Evolutionary conservation across 1,140 invertebrate genomes (phyloP), one percentile per base, ranked within the genome.

Genomic region (Drosophila kohkoa): DNA sequence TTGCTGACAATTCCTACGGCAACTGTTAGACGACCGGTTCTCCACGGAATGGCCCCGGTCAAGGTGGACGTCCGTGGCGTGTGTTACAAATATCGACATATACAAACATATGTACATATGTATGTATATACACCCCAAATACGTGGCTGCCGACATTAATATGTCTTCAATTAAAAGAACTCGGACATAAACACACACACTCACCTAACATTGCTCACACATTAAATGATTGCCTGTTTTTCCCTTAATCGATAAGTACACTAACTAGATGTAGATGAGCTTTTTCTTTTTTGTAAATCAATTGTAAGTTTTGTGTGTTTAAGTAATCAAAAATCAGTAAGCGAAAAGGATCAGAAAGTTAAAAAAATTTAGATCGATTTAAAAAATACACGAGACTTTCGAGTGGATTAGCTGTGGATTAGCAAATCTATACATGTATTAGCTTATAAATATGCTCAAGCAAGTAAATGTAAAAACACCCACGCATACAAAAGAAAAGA

Each of bases 81-180:
- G 69, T 70, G 67, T 58, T 63, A 77, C 69, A 66, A 83, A 81
- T 83, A 85, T 78, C 60, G 35, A 62, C 51, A 62, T 52, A 62
- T 48, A 76, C 71, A 13, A 20, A 15, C 15, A 13, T 48, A 15
- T 13, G 45, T 48, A 48, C 15, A 13, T 48, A 48, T 32, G 54
- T 48, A 48, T 32, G 54, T 58, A 51, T 69, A 43, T 81, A 67
- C 57, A 20, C 7, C 8, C 7, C 74, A 65, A 77, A 81, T 77
- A 81, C 67, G 83, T 68, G 81, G 51, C 62, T 65, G 75, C 46
- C 80, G 62, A 85, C 82, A 87, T 87, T 87, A 83, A 75, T 87
- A 87, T 88, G 83, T 87, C 83, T 87, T 87, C 83, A 60, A 79
- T 72, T 59, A 76, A 51, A 43, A 7, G 32, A 43, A 13, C 43